Evolutionary conservation across 2,113 vertebrate genomes (phyloP), one percentile per base, ranked within the genome.

Genomic region (Takifugu bimaculatus): DNA sequence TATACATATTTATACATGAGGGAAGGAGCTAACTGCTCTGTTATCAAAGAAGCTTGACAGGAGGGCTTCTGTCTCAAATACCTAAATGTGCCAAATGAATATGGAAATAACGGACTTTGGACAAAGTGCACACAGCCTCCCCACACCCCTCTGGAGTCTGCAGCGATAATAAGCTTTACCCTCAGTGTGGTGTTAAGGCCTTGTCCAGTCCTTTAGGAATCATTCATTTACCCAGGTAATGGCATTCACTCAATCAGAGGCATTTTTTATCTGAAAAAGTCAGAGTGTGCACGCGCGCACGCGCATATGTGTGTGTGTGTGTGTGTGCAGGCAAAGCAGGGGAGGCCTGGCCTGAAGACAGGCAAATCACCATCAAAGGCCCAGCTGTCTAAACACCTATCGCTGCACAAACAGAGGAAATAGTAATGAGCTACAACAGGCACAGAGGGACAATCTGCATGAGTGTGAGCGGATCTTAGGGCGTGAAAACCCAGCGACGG

Each of bases 1-100:
- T 82, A 77, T 80, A 88, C 84, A 89, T 89, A 91, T 90, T 91
- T 89, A 90, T 88, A 88, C 78, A 88, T 70, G 75, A 72, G 80
- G 80, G 73, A 39, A 82, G 87, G 85, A 78, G 75, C 76, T 85
- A 86, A 89, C 78, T 82, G 67, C 68, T 73, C 74, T 65, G 79
- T 87, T 88, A 87, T 90, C 83, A 81, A 79, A 79, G 70, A 72
- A 72, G 76, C 53, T 42, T 80, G 83, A 86, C 82, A 87, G 82
- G 60, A 75, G 70, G 60, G 63, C 72, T 68, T 80, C 60, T 78
- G 82, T 89, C 78, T 88, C 81, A 65, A 68, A 87, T 75, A 75
- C 81, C 80, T 78, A 86, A 83, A 88, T 60, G 81, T 72, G 74
- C 73, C 79, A 84, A 80, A 89, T 90, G 87, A 86, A 89, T 89